Base-by-base conservation (phyloP, 92 coral and sea anemone species). In the Siderastrea radians region DNA sequence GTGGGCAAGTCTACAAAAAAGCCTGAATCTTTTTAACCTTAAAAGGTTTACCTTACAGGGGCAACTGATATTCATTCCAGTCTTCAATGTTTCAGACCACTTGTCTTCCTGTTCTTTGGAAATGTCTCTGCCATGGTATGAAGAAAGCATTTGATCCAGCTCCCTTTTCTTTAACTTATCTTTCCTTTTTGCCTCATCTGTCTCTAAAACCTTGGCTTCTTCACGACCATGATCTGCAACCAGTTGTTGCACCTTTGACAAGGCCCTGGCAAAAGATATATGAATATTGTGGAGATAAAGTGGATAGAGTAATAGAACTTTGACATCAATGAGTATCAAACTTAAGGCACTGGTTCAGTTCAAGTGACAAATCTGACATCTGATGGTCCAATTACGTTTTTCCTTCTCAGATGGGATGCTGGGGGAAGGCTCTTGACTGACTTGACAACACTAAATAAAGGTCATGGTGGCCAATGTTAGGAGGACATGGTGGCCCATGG, bases 11-110 rank as follows among this genome's bases (percentile, higher is more conserved):
- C 38, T 26, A 26, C 38, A 26, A 26, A 66, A 14, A n/a, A 66
- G 7, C 46, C 8, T 7, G 15, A n/a, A 66, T 66, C 8, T 7
- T 7, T 66, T 1, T 13, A n/a, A 17, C 1, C 11, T 1, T 7
- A 15, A 43, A 17, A 68, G 3, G 47, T n/a, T 54, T 83, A 91
- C 94, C 92, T 78, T 44, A 60, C 89, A 76, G 1, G 94, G 94
- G 15, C 94, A 91, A 0, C 2, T 11, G 0, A 77, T 11, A 2
- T 6, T 5, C 10, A 52, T 2, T 4, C 61, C 61, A 12, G 68
- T 66, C 38, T 72, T 44, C 13, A 88, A 13, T 1, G 59, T 49
- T 38, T 82, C 71, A 47, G 52, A 1, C 89, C 89, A 87, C 44
- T 48, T 48, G 2, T 54, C 65, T 52, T 75, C 65, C 59, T 49